Percentiles rank a stretch among this genome's conserved stretches.
Conservation (phyloP, 2,888 invertebrate genomes). For the Operophtera brumata region DNA sequence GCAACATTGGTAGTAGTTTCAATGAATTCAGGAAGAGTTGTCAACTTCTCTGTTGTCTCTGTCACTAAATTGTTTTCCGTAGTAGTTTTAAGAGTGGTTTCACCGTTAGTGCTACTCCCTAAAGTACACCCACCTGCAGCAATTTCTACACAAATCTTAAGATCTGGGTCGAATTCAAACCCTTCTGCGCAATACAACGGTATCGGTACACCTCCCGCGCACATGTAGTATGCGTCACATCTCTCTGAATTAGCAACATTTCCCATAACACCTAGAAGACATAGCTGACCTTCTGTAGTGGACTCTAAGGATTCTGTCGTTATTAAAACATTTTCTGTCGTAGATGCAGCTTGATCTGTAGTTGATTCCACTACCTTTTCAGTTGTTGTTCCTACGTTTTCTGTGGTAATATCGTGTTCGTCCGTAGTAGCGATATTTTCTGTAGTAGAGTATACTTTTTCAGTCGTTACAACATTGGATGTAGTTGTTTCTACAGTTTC, state of each 20-base stretch:
- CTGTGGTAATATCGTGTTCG: background rate
- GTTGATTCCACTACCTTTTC: background rate
- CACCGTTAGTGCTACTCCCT: slow-evolving; percentile 4
- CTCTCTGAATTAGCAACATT: slow-evolving; percentile 26
- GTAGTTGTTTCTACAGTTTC: background rate
- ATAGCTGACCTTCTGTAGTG: slow-evolving; percentile 17
- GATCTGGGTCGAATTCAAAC: slow-evolving; percentile 36
- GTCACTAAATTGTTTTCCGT: too few relatives aligned
- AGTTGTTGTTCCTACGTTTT: background rate
- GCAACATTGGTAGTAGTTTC: background rate
- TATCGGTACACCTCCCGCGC: slow-evolving; percentile 27
- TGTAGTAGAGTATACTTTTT: slow-evolving; percentile 5
- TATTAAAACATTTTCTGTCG: too few relatives aligned
- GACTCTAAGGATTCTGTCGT: slow-evolving; percentile 2
- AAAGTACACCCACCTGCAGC: slow-evolving; percentile 44
- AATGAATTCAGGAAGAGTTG: too few relatives aligned
- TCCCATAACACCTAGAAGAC: slow-evolving; percentile 21
- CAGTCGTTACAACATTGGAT: slow-evolving; percentile 1
- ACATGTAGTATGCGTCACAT: slow-evolving; percentile 34
- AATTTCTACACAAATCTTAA: slow-evolving; percentile 36
- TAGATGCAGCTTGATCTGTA: too few relatives aligned
- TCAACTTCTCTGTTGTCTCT: too few relatives aligned
- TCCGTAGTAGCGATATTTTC: background rate
- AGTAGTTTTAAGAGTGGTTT: too few relatives aligned
- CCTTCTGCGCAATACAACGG: slow-evolving; percentile 35